Conservation (phyloP, 1,140 invertebrate species). For the Leptestheria dahalacensis region DNA sequence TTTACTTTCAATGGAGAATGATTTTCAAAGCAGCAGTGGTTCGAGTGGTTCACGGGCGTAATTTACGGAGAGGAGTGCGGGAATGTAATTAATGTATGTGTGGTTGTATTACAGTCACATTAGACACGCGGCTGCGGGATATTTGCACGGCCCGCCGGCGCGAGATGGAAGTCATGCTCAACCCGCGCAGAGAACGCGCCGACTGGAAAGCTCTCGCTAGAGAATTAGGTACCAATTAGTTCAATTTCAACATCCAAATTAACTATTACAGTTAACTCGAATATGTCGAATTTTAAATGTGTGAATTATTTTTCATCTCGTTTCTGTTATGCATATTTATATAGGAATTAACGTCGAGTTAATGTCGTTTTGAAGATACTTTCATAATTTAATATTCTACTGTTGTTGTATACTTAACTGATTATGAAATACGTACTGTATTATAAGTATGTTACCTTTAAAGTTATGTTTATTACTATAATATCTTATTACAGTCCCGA, state of each 20-base stretch:
- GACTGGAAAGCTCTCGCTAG: constrained; percentile 16
- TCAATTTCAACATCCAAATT: too few species aligned
- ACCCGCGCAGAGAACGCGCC: constrained; percentile 3
- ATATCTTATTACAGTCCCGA: background rate
- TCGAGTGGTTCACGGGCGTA: background rate
- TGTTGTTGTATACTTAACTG: too few species aligned
- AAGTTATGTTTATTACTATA: background rate
- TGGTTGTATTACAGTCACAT: constrained; percentile 9
- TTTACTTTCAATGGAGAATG: too few species aligned
- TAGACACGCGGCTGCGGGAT: constrained; percentile 14
- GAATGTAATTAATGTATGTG: constrained; percentile 7
- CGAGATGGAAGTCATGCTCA: constrained; percentile 16
- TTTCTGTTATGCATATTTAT: too few species aligned
- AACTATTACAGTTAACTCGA: too few species aligned
- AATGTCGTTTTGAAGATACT: too few species aligned
- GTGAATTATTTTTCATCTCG: too few species aligned
- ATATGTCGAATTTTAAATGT: too few species aligned
- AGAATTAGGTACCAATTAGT: constrained; percentile 14
- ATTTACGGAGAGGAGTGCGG: background rate
- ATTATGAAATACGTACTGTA: too few species aligned
- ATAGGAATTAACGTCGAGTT: too few species aligned
- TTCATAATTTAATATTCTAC: too few species aligned
- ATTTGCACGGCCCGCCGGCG: constrained; percentile 7
- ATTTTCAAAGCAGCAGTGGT: background rate
- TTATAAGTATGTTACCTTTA: background rate